Evolutionary conservation across 2,888 invertebrate genomes (phyloP), one percentile per base, ranked within the genome.

Genomic region (Erebia aethiops): DNA sequence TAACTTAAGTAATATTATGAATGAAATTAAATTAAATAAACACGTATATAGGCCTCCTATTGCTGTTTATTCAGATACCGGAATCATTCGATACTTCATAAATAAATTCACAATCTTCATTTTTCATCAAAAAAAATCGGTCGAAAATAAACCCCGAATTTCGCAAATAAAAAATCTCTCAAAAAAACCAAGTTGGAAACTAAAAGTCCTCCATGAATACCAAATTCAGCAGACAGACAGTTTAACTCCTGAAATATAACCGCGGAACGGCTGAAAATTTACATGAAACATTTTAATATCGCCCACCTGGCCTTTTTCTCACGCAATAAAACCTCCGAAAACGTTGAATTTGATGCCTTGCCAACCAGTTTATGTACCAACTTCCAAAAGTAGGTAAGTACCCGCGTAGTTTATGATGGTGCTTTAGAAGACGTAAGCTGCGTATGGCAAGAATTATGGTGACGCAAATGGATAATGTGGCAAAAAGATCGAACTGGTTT

Each of bases 281-380:
- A 89, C 92, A 93, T 93, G 91, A 89, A 93, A 92, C 92, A 92
- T 92, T 93, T 92, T 93, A 93, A 92, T 93, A 93, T 91, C 82
- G 81, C 78, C 78, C 89, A 91, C 92, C 92, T 92, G 90, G 86
- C 85, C 84, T 90, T 90, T 91, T 92, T 92, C 92, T 88, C 92
- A 90, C 90, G 90, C 86, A 83, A 82, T 86, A 85, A 88, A 88
- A 83, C 85, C 82, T 83, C 79, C 80, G 78, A 84, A 83, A 85
- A 83, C 21, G 84, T 85, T 83, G 79, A 82, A 84, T 84, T 86
- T 86, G 82, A 86, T 84, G 81, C 79, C 78, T 78, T 80, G 78
- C 78, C 82, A 84, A 84, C 82, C 84, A 84, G 81, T 86, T 84
- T 82, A 61, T 43, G 65, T 11, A 63, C 43, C 57, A 57, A 58